These are phyloP conservation scores for Mesocentrotus franciscanus DNA, from an alignment of 53 echinoderm and acorn worm genomes.

Conservation along the genomic window DNA sequence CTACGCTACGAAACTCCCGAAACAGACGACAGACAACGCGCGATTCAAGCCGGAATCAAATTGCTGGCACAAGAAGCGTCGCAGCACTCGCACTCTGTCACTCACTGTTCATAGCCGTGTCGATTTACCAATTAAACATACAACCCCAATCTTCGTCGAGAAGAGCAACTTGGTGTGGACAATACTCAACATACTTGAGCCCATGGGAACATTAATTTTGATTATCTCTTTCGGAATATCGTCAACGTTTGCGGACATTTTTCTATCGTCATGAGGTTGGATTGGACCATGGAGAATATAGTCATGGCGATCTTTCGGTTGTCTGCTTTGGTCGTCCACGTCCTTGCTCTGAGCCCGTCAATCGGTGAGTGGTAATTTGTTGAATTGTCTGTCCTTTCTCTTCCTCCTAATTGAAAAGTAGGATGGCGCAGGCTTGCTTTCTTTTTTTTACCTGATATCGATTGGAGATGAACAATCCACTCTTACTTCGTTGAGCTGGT, in stretches of 20 bases:
- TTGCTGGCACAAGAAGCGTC: not conserved
- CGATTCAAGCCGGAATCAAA: not conserved
- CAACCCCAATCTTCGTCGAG: not conserved
- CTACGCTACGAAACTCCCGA: slow-evolving; percentile 7
- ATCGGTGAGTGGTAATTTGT: slow-evolving; percentile 62
- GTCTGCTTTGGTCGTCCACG: slow-evolving; percentile 36
- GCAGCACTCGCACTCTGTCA: not conserved
- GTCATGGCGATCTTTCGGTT: slow-evolving; percentile 34
- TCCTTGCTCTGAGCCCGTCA: slow-evolving; percentile 60
- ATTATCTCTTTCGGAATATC: slow-evolving; percentile 47
- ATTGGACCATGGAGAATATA: slow-evolving; percentile 31
- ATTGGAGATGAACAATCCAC: slow-evolving; percentile 13
- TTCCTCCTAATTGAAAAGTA: slow-evolving; percentile 12
- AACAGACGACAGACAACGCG: slow-evolving; percentile 39
- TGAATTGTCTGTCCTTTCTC: slow-evolving; percentile 43
- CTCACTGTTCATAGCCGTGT: slow-evolving; percentile 9
- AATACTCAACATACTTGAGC: slow-evolving; percentile 34
- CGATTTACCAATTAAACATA: slow-evolving; percentile 34
- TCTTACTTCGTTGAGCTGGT: not conserved
- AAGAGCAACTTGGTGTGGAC: not conserved
- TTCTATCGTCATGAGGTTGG: slow-evolving; percentile 10
- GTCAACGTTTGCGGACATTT: not conserved
- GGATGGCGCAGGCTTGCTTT: slow-evolving; percentile 3
- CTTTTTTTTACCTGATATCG: slow-evolving; percentile 8
- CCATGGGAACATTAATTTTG: slow-evolving; percentile 58